Conservation (phyloP, 2,888 invertebrate species). For the Heteromurus nitidus region DNA sequence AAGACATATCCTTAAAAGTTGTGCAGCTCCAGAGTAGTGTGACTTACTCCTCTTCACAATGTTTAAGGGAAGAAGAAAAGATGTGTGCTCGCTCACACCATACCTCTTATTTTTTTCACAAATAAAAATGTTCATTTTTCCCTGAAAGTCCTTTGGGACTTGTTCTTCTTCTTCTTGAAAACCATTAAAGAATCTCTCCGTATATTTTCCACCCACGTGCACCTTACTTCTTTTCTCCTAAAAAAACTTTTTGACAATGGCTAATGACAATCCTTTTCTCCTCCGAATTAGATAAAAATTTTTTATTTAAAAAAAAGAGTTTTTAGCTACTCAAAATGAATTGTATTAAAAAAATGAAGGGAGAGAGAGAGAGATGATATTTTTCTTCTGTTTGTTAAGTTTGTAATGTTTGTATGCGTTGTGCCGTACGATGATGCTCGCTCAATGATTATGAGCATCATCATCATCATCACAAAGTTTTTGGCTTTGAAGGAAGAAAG, state of each 20-base stretch:
- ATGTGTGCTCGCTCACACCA: no score
- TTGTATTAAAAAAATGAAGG: neutral
- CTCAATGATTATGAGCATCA: slow-evolving; percentile 7
- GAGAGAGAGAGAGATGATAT: neutral
- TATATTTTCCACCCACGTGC: slow-evolving; percentile 62
- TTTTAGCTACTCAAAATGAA: neutral
- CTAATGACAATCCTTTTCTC: slow-evolving; percentile 3
- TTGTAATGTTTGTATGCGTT: neutral
- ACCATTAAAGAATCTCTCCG: no score
- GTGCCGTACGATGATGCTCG: slow-evolving; percentile 27
- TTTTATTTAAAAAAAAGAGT: slow-evolving; percentile 17
- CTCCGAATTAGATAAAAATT: neutral
- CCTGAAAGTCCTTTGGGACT: neutral
- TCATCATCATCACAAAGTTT: slow-evolving; percentile 6
- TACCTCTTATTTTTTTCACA: no score
- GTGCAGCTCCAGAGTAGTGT: no score
- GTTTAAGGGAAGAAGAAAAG: neutral
- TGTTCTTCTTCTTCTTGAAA: neutral
- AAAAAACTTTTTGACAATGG: slow-evolving; percentile 48
- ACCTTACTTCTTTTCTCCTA: slow-evolving; percentile 17
- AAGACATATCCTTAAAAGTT: neutral
- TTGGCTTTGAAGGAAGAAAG: slow-evolving; percentile 21
- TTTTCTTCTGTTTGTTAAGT: slow-evolving; percentile 4
- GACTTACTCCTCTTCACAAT: neutral
- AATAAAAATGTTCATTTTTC: no score